Evolutionary conservation across 2,797 vertebrate genomes (phyloP), one percentile per base, ranked within the genome.

Genomic region (Bucorvus abyssinicus): DNA sequence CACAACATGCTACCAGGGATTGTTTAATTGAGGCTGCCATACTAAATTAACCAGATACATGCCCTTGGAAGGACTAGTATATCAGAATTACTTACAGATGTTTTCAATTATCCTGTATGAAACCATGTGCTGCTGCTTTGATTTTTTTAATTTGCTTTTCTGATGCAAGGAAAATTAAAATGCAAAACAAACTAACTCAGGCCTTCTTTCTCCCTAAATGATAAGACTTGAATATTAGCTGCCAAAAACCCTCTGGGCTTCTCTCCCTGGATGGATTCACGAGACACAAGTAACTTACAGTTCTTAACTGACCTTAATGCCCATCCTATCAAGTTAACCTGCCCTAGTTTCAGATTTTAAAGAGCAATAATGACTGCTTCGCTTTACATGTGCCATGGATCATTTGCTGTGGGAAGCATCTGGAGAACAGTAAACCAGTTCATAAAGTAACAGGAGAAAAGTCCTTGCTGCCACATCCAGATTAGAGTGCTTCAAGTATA

Each of bases 21-120:
- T 97, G 89, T 93, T 97, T 98, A 98, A 98, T 97, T 97, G 97
- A 89, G 81, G 81, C 93, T 97, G 97, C 96, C 97, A 96, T 91
- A 96, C 79, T 96, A 96, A 96, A 97, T 98, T 98, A 98, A 96
- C 88, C 93, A 97, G 92, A 88, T 68, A 92, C 81, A 96, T 94
- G 85, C 78, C 94, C 94, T 87, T 84, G 93, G 95, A 96, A 96
- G 75, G 76, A 88, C 83, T 84, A 93, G 91, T 93, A 96, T 91
- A 93, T 68, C 79, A 93, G 87, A 96, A 98, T 94, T 92, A 85
- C 71, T 85, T 90, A 71, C 97, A 97, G 86, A 95, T 96, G 97
- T 77, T 97, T 95, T 91, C 89, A 84, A 93, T 98, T 97, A 96
- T 87, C 96, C 79, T 90, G 44, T 95, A 97, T 88, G 60, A 96